Conservation (phyloP, 2,113 vertebrate species). For the Neoarius graeffei region DNA sequence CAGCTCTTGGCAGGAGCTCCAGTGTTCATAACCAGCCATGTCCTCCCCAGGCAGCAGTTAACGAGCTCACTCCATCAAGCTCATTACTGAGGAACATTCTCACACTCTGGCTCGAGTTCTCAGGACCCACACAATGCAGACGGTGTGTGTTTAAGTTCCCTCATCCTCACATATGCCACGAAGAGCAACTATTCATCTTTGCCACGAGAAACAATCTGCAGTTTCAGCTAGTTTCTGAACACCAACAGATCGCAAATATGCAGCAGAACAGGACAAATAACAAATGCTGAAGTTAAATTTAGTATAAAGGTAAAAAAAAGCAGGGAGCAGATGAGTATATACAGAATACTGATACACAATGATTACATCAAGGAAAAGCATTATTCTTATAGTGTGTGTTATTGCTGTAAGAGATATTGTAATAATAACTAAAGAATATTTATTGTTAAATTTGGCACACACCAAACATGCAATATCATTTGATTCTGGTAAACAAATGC, state of each 20-base stretch:
- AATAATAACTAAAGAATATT: not conserved
- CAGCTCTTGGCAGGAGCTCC: constrained; percentile 68
- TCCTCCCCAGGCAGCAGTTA: constrained; percentile 77
- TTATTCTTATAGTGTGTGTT: not conserved
- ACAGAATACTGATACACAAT: not conserved
- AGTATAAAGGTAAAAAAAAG: not conserved
- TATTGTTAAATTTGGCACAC: not conserved
- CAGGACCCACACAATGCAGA: constrained; percentile 38
- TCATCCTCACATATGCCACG: not conserved
- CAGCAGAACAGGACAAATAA: not conserved
- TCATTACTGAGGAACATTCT: constrained; percentile 75
- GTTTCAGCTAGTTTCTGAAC: not conserved
- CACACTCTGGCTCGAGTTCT: constrained; percentile 17
- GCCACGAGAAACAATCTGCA: not conserved
- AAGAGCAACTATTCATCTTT: not conserved
- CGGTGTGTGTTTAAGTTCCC: not conserved
- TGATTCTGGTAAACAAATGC: not conserved
- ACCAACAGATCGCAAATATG: not conserved
- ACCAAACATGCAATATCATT: not conserved
- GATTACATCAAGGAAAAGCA: not conserved
- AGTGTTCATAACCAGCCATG: constrained; percentile 71
- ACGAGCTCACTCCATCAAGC: constrained; percentile 77
- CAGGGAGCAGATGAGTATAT: not conserved
- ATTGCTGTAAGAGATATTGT: not conserved
- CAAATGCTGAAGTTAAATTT: not conserved